Base-by-base conservation (phyloP, 2,888 invertebrate genomes). In the Scaptomyza flava region DNA sequence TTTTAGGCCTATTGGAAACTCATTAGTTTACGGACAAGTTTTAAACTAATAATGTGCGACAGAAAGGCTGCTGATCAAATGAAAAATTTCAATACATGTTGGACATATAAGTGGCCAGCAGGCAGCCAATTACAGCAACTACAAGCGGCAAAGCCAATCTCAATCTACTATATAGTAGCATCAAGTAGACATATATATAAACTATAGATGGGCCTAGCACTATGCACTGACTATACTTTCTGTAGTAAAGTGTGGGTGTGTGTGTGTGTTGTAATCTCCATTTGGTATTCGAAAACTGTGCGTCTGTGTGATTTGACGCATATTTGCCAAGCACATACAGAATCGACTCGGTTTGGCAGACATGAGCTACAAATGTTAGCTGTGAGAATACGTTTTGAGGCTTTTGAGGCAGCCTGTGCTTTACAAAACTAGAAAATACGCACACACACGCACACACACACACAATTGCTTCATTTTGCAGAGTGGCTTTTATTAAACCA, bases 261-360 rank as follows among this genome's bases (percentile, higher is more conserved):
- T 27, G 27, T 6, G 27, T 27, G 27, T 27, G 27, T 6, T 27
- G 27, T 42, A 52, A 30, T 73, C 80, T 82, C 70, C 68, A 82
- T 87, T 86, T 86, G 81, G 85, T 85, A 86, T 87, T 87, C 85
- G 82, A 81, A 86, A 86, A 84, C 87, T 82, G 85, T 86, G 82
- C 85, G 81, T 86, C 80, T 78, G 78, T 83, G 86, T 80, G 86
- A 84, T 82, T 87, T 84, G 82, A 86, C 87, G 85, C 82, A 87
- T 84, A 87, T 87, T 84, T 85, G 79, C 87, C 70, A 72, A 74
- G 71, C 74, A 47, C 69, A 76, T 68, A 73, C 67, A 41, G 41
- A 38, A 72, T 63, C 48, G 64, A 56, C 53, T 78, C 33, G 48
- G 12, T 20, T 33, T 12, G 58, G 53, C 63, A 73, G 70, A 61